These are phyloP conservation scores for Mastomys coucha DNA, from an alignment of 2,113 vertebrate species.

Conservation along the genomic window DNA sequence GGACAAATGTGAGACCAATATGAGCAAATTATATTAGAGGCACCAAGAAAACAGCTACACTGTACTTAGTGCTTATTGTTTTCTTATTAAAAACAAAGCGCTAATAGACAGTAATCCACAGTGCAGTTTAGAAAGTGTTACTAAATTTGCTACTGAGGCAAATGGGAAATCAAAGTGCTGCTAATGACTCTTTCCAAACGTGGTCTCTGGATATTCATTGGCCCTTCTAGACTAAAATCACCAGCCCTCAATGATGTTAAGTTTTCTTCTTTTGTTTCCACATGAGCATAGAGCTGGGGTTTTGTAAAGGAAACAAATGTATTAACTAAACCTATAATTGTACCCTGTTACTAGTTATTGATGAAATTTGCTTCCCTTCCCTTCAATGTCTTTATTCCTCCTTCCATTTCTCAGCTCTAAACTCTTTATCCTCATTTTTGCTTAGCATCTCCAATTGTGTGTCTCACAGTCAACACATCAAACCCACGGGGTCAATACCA, in stretches of 20 bases:
- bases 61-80: constrained; percentile 18
- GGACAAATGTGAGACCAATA: background rate
- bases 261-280: background rate
- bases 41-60: background rate
- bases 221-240: constrained; percentile 6
- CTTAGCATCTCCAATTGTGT: too few species aligned
- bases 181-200: constrained; percentile 33
- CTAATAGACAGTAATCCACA: background rate
- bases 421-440: background rate
- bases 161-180: constrained; percentile 53
- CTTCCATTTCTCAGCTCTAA: background rate
- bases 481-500: background rate
- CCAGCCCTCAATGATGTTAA: background rate
- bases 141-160: constrained; percentile 56
- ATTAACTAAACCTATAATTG: background rate
- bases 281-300: background rate
- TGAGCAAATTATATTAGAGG: background rate
- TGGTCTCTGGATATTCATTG: constrained; percentile 17
- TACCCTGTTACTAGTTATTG: background rate
- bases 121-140: constrained; percentile 38
- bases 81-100: constrained; percentile 50
- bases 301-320: background rate
- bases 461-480: background rate
- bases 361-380: background rate
- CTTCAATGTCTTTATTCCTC: background rate